Percentiles rank a stretch among this genome's conserved stretches.
These are phyloP conservation scores for Noturus placidus DNA, from an alignment of 2,113 vertebrate genomes.

Conservation along the genomic window DNA sequence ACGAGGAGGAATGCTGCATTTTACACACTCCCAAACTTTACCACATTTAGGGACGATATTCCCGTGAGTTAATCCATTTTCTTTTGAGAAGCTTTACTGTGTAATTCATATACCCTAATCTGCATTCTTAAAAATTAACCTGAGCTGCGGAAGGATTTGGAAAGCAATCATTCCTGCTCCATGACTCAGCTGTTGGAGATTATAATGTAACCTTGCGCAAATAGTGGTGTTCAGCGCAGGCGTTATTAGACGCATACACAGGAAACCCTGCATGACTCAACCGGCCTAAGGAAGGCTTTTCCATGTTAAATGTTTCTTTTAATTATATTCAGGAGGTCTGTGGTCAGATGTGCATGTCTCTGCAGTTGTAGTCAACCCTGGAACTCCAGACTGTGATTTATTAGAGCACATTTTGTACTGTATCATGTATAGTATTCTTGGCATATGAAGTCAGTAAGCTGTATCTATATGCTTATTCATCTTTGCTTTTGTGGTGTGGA, in stretches of 20 bases:
- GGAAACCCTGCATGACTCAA: background rate
- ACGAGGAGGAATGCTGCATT: slow-evolving; percentile 22
- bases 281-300: background rate
- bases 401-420: background rate
- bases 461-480: background rate
- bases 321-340: background rate
- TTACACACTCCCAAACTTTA: slow-evolving; percentile 32
- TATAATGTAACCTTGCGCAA: background rate
- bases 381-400: background rate
- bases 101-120: background rate
- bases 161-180: slow-evolving; percentile 7
- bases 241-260: no score
- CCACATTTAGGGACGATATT: slow-evolving; percentile 9
- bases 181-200: slow-evolving; percentile 49
- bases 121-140: background rate
- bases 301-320: background rate
- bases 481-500: background rate
- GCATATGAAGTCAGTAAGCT: background rate
- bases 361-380: background rate
- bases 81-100: background rate
- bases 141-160: background rate
- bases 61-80: slow-evolving; percentile 48
- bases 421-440: background rate
- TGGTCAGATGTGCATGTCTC: background rate
- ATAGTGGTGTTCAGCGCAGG: background rate